Conservation (phyloP, 1,140 invertebrate genomes). For the Cydia fagiglandana region DNA sequence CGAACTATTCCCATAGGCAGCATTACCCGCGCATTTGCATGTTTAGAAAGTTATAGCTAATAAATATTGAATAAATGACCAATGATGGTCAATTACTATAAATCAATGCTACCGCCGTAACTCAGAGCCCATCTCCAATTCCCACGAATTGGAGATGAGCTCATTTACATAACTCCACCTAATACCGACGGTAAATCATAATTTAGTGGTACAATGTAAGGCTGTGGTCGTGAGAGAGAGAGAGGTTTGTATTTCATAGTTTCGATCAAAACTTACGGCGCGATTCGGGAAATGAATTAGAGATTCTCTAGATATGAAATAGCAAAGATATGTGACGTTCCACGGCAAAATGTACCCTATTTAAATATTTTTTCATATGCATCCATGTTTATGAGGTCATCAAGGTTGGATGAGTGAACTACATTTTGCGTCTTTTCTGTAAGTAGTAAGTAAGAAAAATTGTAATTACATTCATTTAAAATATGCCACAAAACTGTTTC, state of each 20-base stretch:
- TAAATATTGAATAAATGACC: slow-evolving; percentile 26
- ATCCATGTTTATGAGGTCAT: too few relatives aligned
- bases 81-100: slow-evolving; percentile 29
- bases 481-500: too few relatives aligned
- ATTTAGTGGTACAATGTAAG: slow-evolving; percentile 20
- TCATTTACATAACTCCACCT: slow-evolving; percentile 30
- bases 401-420: too few relatives aligned
- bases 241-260: neutral
- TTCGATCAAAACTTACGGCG: neutral
- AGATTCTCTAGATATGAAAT: too few relatives aligned
- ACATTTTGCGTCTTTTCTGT: too few relatives aligned
- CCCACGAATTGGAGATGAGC: slow-evolving; percentile 18
- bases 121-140: too few relatives aligned
- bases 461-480: too few relatives aligned
- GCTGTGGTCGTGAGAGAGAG: neutral
- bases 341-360: too few relatives aligned
- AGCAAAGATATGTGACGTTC: too few relatives aligned
- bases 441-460: too few relatives aligned
- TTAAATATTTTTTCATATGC: too few relatives aligned
- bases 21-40: slow-evolving; percentile 1
- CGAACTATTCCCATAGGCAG: neutral
- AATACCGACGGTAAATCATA: slow-evolving; percentile 29
- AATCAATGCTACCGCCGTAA: slow-evolving; percentile 31
- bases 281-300: too few relatives aligned
- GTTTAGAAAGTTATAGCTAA: slow-evolving; percentile 21